A percentile compares a stretch with the other conserved stretches of the same genome.
Evolutionary conservation across 2,797 vertebrate genomes (phyloP).

Genomic region (Enteromius paludinosus): DNA sequence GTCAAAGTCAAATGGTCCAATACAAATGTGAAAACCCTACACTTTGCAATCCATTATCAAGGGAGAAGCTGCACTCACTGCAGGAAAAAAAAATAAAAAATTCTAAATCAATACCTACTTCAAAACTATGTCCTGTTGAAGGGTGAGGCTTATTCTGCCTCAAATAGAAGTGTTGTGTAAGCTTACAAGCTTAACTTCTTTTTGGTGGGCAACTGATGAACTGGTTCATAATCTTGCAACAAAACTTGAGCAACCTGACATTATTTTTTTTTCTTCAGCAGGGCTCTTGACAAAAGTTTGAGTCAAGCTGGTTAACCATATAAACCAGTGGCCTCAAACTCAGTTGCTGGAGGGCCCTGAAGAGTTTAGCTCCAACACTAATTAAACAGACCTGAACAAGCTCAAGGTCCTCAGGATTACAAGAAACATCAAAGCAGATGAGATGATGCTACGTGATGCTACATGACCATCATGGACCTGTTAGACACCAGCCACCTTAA

Average conservation of each 20-base stretch:
- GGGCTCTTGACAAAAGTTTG: neutral
- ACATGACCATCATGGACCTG: neutral
- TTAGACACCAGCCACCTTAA: neutral
- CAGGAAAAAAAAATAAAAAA: neutral
- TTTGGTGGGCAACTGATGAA: neutral
- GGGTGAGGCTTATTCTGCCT: neutral
- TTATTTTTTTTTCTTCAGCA: neutral
- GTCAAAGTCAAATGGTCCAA: neutral
- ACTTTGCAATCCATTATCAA: slow-evolving; percentile 32
- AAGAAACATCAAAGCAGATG: neutral
- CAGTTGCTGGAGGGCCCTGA: too few species aligned
- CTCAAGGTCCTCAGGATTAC: neutral
- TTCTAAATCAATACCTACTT: slow-evolving; percentile 47
- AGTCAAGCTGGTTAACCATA: neutral
- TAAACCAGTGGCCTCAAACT: too few species aligned
- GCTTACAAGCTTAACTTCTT: neutral
- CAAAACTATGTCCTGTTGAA: neutral
- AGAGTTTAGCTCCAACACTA: neutral
- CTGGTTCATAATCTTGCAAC: neutral
- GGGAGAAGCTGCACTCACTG: slow-evolving; percentile 38
- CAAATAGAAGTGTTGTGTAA: too few species aligned
- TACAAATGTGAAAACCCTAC: slow-evolving; percentile 1
- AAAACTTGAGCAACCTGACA: neutral
- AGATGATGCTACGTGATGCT: neutral
- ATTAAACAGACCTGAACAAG: neutral